These are phyloP conservation scores for Drepanosiphum platanoidis DNA, from an alignment of 2,888 invertebrate species.

Conservation along the genomic window DNA sequence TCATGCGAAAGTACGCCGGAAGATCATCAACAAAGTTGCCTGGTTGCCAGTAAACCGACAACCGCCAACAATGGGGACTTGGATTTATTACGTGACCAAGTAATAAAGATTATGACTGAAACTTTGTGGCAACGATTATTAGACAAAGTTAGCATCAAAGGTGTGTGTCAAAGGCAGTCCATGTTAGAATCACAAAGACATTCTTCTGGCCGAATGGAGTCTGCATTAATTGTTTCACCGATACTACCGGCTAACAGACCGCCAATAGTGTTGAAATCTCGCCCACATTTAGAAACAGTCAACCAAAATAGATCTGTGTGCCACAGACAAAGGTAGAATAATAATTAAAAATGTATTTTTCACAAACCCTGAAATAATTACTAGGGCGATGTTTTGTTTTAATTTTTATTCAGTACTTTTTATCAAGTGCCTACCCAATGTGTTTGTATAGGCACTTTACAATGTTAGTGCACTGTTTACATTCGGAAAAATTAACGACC, in stretches of 20 bases:
- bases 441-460: not conserved
- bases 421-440: not conserved
- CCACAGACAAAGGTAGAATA: not conserved
- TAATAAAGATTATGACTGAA: constrained; percentile 48
- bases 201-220: constrained; percentile 35
- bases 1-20: not conserved
- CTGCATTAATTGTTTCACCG: constrained; percentile 42
- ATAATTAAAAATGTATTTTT: not conserved
- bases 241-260: constrained; percentile 30
- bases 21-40: not conserved
- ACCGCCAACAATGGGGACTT: not conserved
- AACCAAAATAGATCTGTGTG: not conserved
- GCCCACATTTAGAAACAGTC: constrained; percentile 8
- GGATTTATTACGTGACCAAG: constrained; percentile 12
- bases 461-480: no score
- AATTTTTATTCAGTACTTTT: not conserved
- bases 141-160: not conserved
- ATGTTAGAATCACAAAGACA: not conserved
- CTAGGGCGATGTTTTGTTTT: not conserved
- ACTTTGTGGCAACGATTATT: constrained; percentile 41
- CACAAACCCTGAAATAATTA: not conserved
- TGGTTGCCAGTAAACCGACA: not conserved
- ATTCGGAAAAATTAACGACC: not conserved
- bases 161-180: not conserved
- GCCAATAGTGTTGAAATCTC: constrained; percentile 1